Evolutionary conservation across 2,888 invertebrate species (phyloP).

Genomic region (Globia sparganii): DNA sequence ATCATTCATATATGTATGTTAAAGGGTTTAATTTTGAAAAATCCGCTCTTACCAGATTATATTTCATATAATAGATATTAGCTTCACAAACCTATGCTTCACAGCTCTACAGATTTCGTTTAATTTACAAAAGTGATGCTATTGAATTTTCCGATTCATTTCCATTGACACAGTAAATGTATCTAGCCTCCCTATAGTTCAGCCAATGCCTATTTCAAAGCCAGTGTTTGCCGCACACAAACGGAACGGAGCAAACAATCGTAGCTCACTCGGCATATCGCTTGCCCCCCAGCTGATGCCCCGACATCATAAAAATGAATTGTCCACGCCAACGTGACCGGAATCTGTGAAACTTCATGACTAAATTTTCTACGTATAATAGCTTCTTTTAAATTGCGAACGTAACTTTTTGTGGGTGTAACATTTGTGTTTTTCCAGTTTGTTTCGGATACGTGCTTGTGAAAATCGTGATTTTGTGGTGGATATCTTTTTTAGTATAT

Average conservation of each 20-base stretch:
- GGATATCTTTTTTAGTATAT: constrained; percentile 26
- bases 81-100: background rate
- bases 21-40: background rate
- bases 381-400: constrained; percentile 60
- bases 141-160: constrained; percentile 21
- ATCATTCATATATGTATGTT: no score
- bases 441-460: constrained; percentile 33
- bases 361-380: constrained; percentile 57
- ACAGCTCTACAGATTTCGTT: background rate
- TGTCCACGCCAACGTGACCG: constrained; percentile 76
- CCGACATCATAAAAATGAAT: constrained; percentile 82
- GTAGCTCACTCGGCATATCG: constrained; percentile 63
- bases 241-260: constrained; percentile 56
- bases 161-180: constrained; percentile 27
- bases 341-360: constrained; percentile 66
- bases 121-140: constrained; percentile 14
- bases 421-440: constrained; percentile 48
- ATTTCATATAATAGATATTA: background rate
- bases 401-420: constrained; percentile 54
- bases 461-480: constrained; percentile 17
- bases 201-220: constrained; percentile 58
- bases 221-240: constrained; percentile 59
- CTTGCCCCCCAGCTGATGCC: constrained; percentile 61
- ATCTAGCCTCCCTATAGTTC: constrained; percentile 24
- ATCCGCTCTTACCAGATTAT: background rate